Evolutionary conservation across 1,140 invertebrate genomes (phyloP).

Genomic region (Idris sp.): DNA sequence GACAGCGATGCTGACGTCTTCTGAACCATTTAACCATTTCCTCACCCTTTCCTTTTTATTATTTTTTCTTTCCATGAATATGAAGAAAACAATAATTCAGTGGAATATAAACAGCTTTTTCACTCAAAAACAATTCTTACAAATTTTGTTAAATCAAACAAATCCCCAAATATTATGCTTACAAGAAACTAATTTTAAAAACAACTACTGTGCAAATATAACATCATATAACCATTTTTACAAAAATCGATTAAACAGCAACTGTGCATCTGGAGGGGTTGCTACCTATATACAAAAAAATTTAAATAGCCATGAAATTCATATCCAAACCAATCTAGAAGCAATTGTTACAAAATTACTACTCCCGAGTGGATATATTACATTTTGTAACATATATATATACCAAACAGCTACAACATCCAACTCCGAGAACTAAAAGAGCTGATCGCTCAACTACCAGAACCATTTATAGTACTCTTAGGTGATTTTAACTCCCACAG

Average conservation of each 20-base stretch:
- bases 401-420: slow-evolving; percentile 53
- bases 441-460: slow-evolving; percentile 62
- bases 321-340: slow-evolving; percentile 38
- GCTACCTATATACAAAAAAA: slow-evolving; percentile 6
- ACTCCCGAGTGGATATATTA: slow-evolving; percentile 34
- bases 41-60: no score
- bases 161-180: slow-evolving; percentile 5
- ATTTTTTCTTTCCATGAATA: neutral
- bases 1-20: no score
- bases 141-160: slow-evolving; percentile 2
- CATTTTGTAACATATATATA: slow-evolving; percentile 66
- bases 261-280: slow-evolving; percentile 9
- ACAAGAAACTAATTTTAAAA: slow-evolving; percentile 24
- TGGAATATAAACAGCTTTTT: slow-evolving; percentile 11
- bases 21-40: neutral
- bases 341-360: slow-evolving; percentile 52
- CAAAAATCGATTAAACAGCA: slow-evolving; percentile 4
- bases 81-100: slow-evolving; percentile 8
- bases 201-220: neutral
- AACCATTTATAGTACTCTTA: slow-evolving; percentile 64
- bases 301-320: neutral
- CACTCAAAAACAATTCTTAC: slow-evolving; percentile 5
- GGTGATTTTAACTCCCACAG: slow-evolving; percentile 70
- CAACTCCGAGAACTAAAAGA: slow-evolving; percentile 44
- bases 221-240: slow-evolving; percentile 4